Base-by-base conservation (phyloP, 2,113 vertebrate species). In the Marcusenius ussheri region DNA sequence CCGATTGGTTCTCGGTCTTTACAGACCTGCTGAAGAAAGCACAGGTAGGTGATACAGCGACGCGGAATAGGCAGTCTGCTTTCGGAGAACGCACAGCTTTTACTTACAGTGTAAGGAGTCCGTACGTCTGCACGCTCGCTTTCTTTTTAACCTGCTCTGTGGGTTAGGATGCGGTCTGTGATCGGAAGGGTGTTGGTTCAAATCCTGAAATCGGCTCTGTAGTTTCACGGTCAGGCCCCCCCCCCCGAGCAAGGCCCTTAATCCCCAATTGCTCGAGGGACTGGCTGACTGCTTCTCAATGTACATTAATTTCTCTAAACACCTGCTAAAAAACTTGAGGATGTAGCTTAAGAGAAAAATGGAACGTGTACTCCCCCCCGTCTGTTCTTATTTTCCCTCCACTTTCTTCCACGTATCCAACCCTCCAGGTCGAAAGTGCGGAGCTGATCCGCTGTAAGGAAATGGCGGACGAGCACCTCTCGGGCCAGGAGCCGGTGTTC, bases 1-100 rank as follows among this genome's bases (percentile, higher is more conserved):
- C 97, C 31, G 97, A 96, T 42, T 97, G 98, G 95, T 96, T 97
- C 95, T 92, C 96, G 58, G 95, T 96, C 91, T 96, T 94, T 93
- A 97, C 96, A 42, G 97, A 97, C 91, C 97, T 98, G 97, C 95
- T 99, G 94, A 97, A 97, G 94, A 97, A 97, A 97, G 96, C 96
- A 96, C 96, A 98, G 93, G 97, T 96, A 95, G 95, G 97, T 11
- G 91, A 92, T 89, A 27, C 56, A 35, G 89, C 21, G 11, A 10
- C 0, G 87, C 5, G 53, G 39, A 45, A 62, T 19, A 39, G 35
- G 8, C 45, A 1, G 45, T 84, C 42, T 47, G 35, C 39, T 39
- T 27, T 5, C 31, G 70, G 35, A 7, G 17, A 39, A 80, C 5
- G 35, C 35, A 35, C 27, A 62, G 24, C 56, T 62, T 62, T 70